Evolutionary conservation across 2,888 invertebrate species (phyloP).

Genomic region (Tupiocoris notatus): DNA sequence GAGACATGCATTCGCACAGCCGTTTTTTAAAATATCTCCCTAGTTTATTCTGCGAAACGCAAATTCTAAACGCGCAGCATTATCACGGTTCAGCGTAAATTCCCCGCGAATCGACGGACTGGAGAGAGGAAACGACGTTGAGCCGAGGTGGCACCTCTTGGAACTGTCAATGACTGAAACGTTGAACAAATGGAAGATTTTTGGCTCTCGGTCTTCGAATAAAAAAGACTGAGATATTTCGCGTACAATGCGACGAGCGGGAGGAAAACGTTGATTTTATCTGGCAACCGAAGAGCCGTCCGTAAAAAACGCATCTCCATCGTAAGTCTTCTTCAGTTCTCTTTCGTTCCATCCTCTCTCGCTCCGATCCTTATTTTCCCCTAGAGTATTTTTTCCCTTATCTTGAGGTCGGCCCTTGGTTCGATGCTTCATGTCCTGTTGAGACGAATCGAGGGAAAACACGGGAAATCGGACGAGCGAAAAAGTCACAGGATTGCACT

Average conservation of each 20-base stretch:
- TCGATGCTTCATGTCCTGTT: neutral
- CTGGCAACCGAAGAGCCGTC: neutral
- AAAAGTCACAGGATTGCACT: too few relatives aligned
- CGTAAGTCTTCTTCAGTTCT: neutral
- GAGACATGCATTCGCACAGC: too few relatives aligned
- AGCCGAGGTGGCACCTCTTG: too few relatives aligned
- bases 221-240: neutral
- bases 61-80: too few relatives aligned
- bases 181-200: too few relatives aligned
- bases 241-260: neutral
- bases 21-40: too few relatives aligned
- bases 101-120: too few relatives aligned
- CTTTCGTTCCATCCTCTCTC: neutral
- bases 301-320: neutral
- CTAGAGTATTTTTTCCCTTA: neutral
- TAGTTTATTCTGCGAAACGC: too few relatives aligned
- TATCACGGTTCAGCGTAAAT: too few relatives aligned
- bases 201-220: too few relatives aligned
- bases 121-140: too few relatives aligned
- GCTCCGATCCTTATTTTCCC: neutral
- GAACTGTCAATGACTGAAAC: too few relatives aligned
- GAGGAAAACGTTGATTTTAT: neutral
- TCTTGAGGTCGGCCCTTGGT: neutral
- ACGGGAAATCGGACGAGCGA: neutral
- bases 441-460: neutral